A percentile compares a stretch with the other conserved stretches of the same genome.
Evolutionary conservation across 2,888 invertebrate species (phyloP).

Genomic region (Physocephala rufipes): DNA sequence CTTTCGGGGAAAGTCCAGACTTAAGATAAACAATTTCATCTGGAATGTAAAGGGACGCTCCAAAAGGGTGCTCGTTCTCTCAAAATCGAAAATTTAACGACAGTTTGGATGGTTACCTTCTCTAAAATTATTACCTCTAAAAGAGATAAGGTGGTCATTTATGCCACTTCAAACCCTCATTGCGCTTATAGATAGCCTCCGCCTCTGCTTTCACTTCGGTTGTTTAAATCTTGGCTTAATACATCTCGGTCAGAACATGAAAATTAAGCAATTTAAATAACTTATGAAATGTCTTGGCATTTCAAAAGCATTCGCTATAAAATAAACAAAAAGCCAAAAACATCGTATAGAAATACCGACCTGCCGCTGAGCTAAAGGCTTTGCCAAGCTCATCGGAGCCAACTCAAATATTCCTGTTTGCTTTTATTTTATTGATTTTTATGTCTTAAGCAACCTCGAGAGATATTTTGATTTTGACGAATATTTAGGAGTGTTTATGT

Average conservation of each 20-base stretch:
- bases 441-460: neutral
- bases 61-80: too few relatives aligned
- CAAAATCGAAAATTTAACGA: too few relatives aligned
- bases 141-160: too few relatives aligned
- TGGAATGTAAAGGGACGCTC: too few relatives aligned
- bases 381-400: slow-evolving; percentile 5
- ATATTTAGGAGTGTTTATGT: slow-evolving; percentile 11
- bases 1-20: too few relatives aligned
- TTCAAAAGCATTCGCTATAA: slow-evolving; percentile 7
- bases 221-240: neutral
- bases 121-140: too few relatives aligned
- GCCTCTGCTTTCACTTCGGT: neutral
- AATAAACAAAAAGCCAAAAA: slow-evolving; percentile 20
- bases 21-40: too few relatives aligned
- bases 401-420: slow-evolving; percentile 15
- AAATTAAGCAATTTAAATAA: slow-evolving; percentile 40
- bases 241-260: slow-evolving; percentile 8
- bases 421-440: slow-evolving; percentile 8
- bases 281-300: slow-evolving; percentile 33
- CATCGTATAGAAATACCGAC: neutral
- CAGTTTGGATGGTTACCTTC: too few relatives aligned
- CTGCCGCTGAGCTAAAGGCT: slow-evolving; percentile 18
- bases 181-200: too few relatives aligned
- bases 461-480: neutral
- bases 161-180: too few relatives aligned